phyloP scores from a whole-genome alignment of 2,888 invertebrate genomes.

The Formica aserva region DNA sequence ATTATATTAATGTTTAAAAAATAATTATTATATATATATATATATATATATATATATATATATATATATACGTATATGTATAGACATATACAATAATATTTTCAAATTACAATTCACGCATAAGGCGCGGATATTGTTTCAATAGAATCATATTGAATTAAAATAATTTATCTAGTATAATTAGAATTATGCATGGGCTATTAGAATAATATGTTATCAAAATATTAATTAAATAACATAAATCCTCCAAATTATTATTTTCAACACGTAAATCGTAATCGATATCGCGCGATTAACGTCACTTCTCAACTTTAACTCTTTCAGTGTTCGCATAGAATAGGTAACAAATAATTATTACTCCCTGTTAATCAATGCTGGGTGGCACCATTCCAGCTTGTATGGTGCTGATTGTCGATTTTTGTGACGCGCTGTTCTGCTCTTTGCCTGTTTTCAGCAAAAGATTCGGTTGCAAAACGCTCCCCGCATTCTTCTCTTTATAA shows the following conservation, averaged over 20 bases:
- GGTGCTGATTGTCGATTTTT: not conserved
- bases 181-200: not conserved
- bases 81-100: not conserved
- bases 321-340: not conserved
- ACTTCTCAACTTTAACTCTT: not conserved
- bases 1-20: not conserved
- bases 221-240: constrained; percentile 2
- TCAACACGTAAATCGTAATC: not conserved
- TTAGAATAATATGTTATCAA: constrained; percentile 15
- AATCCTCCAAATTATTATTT: constrained; percentile 5
- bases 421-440: not conserved
- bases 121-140: not conserved
- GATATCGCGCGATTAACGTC: not conserved
- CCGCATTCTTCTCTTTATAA: not conserved
- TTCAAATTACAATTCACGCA: not conserved
- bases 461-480: not conserved
- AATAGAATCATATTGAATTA: not conserved
- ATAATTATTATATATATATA: not conserved
- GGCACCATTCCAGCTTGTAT: constrained; percentile 7
- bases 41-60: not conserved
- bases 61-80: not conserved
- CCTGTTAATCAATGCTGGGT: constrained; percentile 32
- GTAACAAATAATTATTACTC: not conserved
- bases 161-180: not conserved
- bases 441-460: not conserved